Base-by-base conservation (phyloP, 2,113 vertebrate genomes). In the Chascanopsetta lugubris region DNA sequence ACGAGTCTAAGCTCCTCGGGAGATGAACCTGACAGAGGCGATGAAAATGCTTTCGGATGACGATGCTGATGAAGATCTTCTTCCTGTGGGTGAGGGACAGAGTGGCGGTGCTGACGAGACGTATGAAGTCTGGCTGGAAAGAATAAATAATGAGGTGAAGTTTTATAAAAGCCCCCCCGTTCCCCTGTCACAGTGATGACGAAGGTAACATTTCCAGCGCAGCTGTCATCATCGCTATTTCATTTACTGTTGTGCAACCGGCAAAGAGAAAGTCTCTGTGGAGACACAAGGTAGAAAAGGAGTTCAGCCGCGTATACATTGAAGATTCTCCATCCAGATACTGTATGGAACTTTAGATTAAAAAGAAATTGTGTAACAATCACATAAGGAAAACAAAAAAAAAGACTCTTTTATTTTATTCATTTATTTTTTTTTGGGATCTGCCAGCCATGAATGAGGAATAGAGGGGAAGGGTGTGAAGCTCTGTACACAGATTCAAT, bases 121-220 rank as follows among this genome's bases (percentile, higher is more conserved):
- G n/a, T n/a, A n/a, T 43, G 8, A 62, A 46, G 11, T 48, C 47
- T 80, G 58, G 64, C 47, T 64, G 55, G 12, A n/a, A 66, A 29
- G 46, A 72, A 72, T 60, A 69, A 85, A 83, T 54, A 26, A 60
- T 56, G 22, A 74, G 24, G 27, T 17, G 12, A 69, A 71, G 55
- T 68, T 36, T 38, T 2, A 36, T 64, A 26, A 42, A 54, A 20
- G 13, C 18, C 12, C 38, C 17, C 17, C n/a, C 51, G 59, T 34
- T 75, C 17, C 17, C n/a, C 51, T 62, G 42, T 75, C 76, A 58
- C 42, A 32, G 47, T 74, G 60, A 60, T 75, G 63, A 72, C 70
- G 77, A 29, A 51, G 54, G 47, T 51, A 77, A 62, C 53, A 54
- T 68, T 69, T 74, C n/a, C 30, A 34, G 27, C 43, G 30, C 43